Evolutionary conservation across 2,113 vertebrate species (phyloP).

Genomic region (Dolichotis patagonum): DNA sequence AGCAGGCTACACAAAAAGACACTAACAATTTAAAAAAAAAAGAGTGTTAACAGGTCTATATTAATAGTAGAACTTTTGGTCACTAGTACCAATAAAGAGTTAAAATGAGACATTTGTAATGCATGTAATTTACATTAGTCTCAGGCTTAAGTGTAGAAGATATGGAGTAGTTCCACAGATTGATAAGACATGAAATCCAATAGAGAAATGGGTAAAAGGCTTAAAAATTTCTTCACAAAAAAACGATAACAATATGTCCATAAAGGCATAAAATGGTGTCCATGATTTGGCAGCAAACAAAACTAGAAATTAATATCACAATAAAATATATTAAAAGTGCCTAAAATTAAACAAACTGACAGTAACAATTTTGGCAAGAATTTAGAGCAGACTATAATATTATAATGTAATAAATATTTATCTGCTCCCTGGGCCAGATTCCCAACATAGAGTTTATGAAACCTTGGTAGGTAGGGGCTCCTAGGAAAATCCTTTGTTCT

Average conservation of each 20-base stretch:
- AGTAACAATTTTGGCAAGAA: not conserved
- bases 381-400: not conserved
- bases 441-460: not conserved
- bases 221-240: not conserved
- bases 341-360: not conserved
- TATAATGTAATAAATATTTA: not conserved
- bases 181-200: not conserved
- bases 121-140: not conserved
- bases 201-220: not conserved
- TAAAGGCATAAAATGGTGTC: not conserved
- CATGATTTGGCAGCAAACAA: not conserved
- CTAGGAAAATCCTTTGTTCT: not conserved
- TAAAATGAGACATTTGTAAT: slow-evolving; percentile 22
- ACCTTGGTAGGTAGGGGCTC: not conserved
- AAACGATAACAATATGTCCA: not conserved
- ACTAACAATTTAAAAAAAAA: not conserved
- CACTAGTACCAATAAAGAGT: not conserved
- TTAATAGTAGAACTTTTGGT: not conserved
- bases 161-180: not conserved
- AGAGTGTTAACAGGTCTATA: not conserved
- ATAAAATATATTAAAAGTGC: not conserved
- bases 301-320: not conserved
- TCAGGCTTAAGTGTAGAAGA: not conserved
- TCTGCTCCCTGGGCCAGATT: not conserved
- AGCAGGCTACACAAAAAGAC: not conserved